A percentile compares a stretch with the other conserved stretches of the same genome.
Evolutionary conservation across 2,797 vertebrate species (phyloP).

Genomic region (Decapterus maruadsi): DNA sequence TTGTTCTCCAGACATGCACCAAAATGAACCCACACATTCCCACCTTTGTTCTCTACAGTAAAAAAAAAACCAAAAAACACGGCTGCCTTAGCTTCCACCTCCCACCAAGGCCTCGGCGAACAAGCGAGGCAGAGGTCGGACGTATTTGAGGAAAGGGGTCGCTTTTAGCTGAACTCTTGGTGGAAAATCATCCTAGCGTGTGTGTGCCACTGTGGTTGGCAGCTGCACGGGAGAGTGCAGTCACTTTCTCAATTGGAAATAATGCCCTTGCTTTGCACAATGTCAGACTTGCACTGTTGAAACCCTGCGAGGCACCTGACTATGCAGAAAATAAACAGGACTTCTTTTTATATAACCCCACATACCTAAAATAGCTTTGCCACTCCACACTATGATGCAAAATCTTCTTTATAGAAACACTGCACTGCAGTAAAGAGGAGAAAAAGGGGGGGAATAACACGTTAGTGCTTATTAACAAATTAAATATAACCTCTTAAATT

Average conservation of each 20-base stretch:
- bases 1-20: not conserved
- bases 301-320: not conserved
- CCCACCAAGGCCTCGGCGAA: not conserved
- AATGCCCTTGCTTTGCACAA: constrained; percentile 2
- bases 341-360: not conserved
- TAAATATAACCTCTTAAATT: not conserved
- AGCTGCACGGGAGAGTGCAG: not conserved
- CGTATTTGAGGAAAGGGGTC: not conserved
- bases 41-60: not conserved
- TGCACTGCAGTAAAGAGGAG: not conserved
- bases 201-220: not conserved
- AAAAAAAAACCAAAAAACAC: not conserved
- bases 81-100: not conserved
- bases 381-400: not conserved
- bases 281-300: not conserved
- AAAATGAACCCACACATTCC: not conserved
- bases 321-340: not conserved
- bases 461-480: not conserved
- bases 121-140: not conserved
- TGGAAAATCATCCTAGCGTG: not conserved
- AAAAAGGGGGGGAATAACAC: not conserved
- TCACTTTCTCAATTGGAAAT: not conserved
- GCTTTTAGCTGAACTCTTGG: constrained; percentile 2
- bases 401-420: not conserved
- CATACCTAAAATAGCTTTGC: not conserved